Evolutionary conservation across 2,113 vertebrate genomes (phyloP).

Genomic region (Zosterops japonicus): DNA sequence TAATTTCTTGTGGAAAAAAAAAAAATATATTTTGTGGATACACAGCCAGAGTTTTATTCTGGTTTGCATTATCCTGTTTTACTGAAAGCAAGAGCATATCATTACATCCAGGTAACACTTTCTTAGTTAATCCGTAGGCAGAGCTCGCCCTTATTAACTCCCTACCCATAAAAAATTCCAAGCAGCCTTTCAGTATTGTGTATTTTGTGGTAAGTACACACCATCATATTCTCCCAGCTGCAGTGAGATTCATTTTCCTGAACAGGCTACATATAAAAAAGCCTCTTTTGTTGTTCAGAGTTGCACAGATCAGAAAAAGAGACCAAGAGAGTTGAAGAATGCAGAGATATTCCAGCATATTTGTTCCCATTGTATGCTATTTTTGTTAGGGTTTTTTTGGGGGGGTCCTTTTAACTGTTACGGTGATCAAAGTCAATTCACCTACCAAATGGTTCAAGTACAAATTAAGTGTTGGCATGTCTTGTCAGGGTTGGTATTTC

Average conservation of each 20-base stretch:
- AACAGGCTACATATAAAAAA: neutral
- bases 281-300: neutral
- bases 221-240: neutral
- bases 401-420: neutral
- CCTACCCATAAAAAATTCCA: neutral
- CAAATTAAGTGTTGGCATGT: neutral
- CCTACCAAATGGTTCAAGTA: neutral
- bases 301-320: neutral
- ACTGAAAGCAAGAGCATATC: neutral
- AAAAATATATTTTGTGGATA: neutral
- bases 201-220: neutral
- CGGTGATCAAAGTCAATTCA: neutral
- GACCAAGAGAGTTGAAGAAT: neutral
- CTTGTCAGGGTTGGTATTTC: neutral
- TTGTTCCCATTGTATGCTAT: neutral
- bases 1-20: constrained; percentile 36
- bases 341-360: neutral
- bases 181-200: neutral
- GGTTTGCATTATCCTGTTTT: constrained; percentile 30
- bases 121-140: neutral
- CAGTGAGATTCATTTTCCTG: neutral
- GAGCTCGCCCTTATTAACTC: neutral
- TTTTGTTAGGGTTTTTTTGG: neutral
- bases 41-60: constrained; percentile 13
- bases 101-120: constrained; percentile 30